Percentiles rank a stretch among this genome's conserved stretches.
Evolutionary conservation across 30 jellyfish, hydroid and myxozoan genomes (phyloP).

Genomic region (Turritopsis dohrnii): DNA sequence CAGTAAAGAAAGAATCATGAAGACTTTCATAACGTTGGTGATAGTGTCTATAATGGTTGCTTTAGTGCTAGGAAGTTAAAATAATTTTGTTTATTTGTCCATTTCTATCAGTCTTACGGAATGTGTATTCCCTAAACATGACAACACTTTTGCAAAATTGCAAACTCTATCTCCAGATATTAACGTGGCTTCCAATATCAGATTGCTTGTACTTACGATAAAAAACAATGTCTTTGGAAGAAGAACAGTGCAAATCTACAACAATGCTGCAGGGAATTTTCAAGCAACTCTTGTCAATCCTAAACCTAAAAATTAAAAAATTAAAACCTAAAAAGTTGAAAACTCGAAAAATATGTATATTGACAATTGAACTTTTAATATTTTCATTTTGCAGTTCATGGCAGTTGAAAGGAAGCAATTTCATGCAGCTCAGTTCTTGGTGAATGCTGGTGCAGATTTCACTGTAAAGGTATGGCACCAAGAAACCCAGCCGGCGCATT

Average conservation of each 20-base stretch:
- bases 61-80: too few relatives aligned
- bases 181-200: neutral
- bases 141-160: neutral
- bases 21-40: too few relatives aligned
- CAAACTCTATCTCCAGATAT: neutral
- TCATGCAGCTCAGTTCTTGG: constrained; percentile 59
- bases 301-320: too few relatives aligned
- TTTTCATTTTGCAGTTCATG: constrained; percentile 32
- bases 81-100: too few relatives aligned
- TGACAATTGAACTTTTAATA: too few relatives aligned
- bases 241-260: neutral
- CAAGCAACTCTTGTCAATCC: neutral
- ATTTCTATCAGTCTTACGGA: neutral
- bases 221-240: neutral
- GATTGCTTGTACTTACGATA: neutral
- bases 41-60: too few relatives aligned
- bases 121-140: neutral
- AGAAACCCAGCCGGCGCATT: too few relatives aligned
- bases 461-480: constrained; percentile 30
- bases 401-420: constrained; percentile 86
- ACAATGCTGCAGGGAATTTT: neutral
- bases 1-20: too few relatives aligned
- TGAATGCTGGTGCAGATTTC: constrained; percentile 73
- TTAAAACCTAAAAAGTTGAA: too few relatives aligned
- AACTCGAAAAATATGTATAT: too few relatives aligned